These are phyloP conservation scores for Gasteruption jaculator DNA, from an alignment of 2,888 invertebrate genomes.

Conservation along the genomic window DNA sequence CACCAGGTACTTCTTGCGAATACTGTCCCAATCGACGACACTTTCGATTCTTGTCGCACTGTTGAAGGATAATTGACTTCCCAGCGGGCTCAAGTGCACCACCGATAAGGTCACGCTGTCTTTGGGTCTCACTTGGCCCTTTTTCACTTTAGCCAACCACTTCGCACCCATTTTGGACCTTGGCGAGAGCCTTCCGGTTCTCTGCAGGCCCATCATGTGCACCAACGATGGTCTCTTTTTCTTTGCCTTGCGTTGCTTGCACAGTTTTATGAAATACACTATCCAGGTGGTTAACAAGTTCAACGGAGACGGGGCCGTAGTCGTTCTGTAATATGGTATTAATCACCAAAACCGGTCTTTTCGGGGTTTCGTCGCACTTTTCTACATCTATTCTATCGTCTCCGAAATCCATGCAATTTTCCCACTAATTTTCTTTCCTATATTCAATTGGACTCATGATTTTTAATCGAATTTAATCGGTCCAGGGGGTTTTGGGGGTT, in stretches of 20 bases:
- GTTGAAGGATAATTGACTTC: slow-evolving; percentile 79
- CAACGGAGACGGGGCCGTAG: slow-evolving; percentile 69
- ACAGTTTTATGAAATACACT: slow-evolving; percentile 54
- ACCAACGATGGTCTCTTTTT: slow-evolving; percentile 54
- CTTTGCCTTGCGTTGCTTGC: slow-evolving; percentile 51
- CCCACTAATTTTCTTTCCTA: no score
- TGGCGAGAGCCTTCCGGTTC: slow-evolving; percentile 50
- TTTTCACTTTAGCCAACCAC: slow-evolving; percentile 54
- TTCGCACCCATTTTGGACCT: slow-evolving; percentile 55
- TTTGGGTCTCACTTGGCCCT: slow-evolving; percentile 54
- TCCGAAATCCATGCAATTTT: no score
- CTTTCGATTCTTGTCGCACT: slow-evolving; percentile 79
- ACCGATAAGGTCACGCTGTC: slow-evolving; percentile 73
- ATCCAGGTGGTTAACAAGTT: slow-evolving; percentile 66
- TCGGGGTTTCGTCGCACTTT: no score
- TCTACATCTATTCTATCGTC: no score
- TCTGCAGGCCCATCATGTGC: slow-evolving; percentile 54
- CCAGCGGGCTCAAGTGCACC: slow-evolving; percentile 77
- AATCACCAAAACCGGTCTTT: no score
- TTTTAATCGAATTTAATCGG: no score
- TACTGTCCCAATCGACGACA: slow-evolving; percentile 88
- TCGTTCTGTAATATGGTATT: slow-evolving; percentile 55
- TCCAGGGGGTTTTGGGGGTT: no score
- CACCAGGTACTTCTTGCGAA: slow-evolving; percentile 85
- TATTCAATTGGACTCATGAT: no score